A percentile compares a stretch with the other conserved stretches of the same genome.
phyloP scores from a whole-genome alignment of 2,113 vertebrate species.

The Jaculus jaculus region DNA sequence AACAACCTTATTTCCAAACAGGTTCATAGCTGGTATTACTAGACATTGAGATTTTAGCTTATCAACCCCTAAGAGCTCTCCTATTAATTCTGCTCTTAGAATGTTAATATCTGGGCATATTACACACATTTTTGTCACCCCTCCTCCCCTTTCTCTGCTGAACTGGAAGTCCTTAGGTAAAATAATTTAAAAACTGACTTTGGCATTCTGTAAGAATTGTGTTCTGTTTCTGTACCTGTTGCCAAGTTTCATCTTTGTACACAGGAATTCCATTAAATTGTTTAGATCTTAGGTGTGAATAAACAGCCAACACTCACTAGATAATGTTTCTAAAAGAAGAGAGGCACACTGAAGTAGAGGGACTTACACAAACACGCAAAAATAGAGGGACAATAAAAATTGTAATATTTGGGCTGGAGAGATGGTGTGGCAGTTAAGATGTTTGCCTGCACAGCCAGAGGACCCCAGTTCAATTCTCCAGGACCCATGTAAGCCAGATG shows the following conservation, averaged over 20 bases:
- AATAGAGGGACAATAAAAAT: background rate
- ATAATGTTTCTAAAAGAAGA: background rate
- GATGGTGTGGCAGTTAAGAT: too few relatives aligned
- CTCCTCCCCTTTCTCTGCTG: background rate
- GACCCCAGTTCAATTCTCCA: too few relatives aligned
- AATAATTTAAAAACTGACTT: background rate
- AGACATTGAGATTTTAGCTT: background rate
- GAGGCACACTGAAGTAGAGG: background rate
- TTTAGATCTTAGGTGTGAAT: constrained; percentile 17
- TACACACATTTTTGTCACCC: background rate
- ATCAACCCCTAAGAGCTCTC: background rate
- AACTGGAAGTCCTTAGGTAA: background rate
- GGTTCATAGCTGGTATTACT: background rate
- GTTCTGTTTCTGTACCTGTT: constrained; percentile 1
- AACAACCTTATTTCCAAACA: background rate
- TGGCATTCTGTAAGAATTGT: background rate
- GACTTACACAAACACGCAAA: background rate
- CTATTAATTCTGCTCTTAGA: background rate
- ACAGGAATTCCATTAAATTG: background rate
- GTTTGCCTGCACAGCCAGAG: too few relatives aligned
- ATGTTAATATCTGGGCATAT: background rate
- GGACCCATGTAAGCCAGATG: too few relatives aligned
- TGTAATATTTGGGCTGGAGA: background rate
- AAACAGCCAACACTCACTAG: background rate
- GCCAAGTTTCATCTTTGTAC: background rate